Evolutionary conservation across 1,140 invertebrate species (phyloP).

Genomic region (Diuraphis noxia): DNA sequence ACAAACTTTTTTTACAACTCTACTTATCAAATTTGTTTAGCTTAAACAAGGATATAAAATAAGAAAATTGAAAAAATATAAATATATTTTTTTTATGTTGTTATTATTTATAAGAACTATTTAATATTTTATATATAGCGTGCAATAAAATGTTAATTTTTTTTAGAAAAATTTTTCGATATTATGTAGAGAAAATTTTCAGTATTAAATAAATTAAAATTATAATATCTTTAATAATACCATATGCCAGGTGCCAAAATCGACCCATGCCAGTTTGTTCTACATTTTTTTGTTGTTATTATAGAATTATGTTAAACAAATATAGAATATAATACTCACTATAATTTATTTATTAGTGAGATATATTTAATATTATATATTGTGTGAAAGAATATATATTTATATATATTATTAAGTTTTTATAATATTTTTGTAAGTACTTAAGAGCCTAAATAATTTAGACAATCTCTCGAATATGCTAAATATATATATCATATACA

Average conservation of each 20-base stretch:
- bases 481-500: conserved; percentile 19
- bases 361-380: conserved; percentile 25
- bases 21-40: conserved; percentile 43
- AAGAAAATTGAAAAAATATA: conserved; percentile 14
- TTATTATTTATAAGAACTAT: conserved; percentile 47
- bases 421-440: conserved; percentile 52
- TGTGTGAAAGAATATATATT: conserved; percentile 21
- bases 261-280: conserved; percentile 47
- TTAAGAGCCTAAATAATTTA: conserved; percentile 50
- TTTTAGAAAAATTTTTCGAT: conserved; percentile 41
- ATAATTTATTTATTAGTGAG: conserved; percentile 44
- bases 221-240: conserved; percentile 31
- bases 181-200: conserved; percentile 34
- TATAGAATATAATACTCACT: conserved; percentile 33
- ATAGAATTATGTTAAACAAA: conserved; percentile 35
- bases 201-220: conserved; percentile 42
- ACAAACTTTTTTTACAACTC: conserved; percentile 49
- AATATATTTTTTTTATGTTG: conserved; percentile 19
- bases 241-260: conserved; percentile 51
- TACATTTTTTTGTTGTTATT: conserved; percentile 33
- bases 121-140: conserved; percentile 42
- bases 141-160: conserved; percentile 51
- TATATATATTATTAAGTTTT: conserved; percentile 40
- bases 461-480: conserved; percentile 35
- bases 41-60: conserved; percentile 12